phyloP scores from a whole-genome alignment of 2,888 invertebrate species.

The Emmelina monodactyla region DNA sequence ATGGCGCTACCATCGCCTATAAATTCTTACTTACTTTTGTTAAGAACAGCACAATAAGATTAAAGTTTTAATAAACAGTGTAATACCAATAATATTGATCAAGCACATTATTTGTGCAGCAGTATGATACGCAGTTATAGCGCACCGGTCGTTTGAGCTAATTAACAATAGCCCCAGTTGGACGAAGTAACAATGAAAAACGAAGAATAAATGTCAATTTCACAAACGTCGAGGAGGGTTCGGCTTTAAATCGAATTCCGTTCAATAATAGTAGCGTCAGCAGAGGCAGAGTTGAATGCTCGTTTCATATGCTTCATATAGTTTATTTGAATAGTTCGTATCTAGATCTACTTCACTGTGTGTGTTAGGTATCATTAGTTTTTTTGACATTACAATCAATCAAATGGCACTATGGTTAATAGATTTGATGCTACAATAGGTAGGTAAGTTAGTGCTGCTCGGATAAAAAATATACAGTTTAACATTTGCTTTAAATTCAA shows the following conservation, averaged over 20 bases:
- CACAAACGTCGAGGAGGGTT: conserved; percentile 64
- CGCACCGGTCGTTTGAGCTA: conserved; percentile 60
- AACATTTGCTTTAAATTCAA: too few relatives aligned
- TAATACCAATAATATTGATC: too few relatives aligned
- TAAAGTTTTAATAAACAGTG: too few relatives aligned
- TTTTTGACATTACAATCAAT: too few relatives aligned
- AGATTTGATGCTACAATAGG: too few relatives aligned
- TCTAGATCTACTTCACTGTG: conserved; percentile 21
- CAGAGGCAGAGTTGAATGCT: conserved; percentile 61
- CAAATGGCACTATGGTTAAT: too few relatives aligned
- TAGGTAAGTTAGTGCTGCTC: too few relatives aligned
- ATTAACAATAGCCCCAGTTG: conserved; percentile 64
- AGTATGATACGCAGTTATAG: too few relatives aligned
- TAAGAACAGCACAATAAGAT: too few relatives aligned
- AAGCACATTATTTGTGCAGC: conserved; percentile 33
- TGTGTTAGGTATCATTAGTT: conserved; percentile 12
- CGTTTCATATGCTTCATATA: conserved; percentile 52
- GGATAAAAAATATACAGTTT: too few relatives aligned
- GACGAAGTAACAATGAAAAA: conserved; percentile 63
- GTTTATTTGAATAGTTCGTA: conserved; percentile 24
- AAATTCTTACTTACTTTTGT: too few relatives aligned
- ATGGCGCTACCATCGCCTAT: too few relatives aligned
- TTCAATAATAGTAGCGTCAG: conserved; percentile 64
- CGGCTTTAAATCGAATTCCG: conserved; percentile 64
- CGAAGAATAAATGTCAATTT: conserved; percentile 67